A percentile compares a stretch with the other conserved stretches of the same genome.
Conservation (phyloP, 2,888 invertebrate genomes). For the Parnassius apollo region DNA sequence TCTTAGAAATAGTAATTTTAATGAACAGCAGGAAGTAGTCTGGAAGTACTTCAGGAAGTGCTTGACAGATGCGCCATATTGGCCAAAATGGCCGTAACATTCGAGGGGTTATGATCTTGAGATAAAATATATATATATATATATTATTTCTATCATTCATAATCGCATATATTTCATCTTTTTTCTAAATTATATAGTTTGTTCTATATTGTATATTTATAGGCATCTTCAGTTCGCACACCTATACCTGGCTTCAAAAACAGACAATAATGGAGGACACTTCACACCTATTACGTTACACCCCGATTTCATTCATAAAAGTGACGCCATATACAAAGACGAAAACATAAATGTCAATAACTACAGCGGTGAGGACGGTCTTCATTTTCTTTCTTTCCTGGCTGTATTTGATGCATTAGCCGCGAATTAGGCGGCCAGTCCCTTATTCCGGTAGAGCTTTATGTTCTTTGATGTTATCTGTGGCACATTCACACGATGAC, state of each 20-base stretch:
- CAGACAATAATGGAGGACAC: constrained; percentile 64
- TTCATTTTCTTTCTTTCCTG: constrained; percentile 51
- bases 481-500: constrained; percentile 64
- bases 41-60: too few relatives aligned
- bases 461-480: constrained; percentile 54
- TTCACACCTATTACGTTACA: constrained; percentile 78
- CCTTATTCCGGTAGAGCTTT: constrained; percentile 53
- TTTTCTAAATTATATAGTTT: neutral
- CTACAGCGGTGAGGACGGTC: constrained; percentile 49
- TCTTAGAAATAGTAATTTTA: too few relatives aligned
- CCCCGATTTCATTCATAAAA: constrained; percentile 65
- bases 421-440: constrained; percentile 72
- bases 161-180: neutral
- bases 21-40: too few relatives aligned
- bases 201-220: neutral
- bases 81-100: too few relatives aligned
- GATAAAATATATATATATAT: too few relatives aligned
- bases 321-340: constrained; percentile 76
- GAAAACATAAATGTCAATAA: constrained; percentile 73
- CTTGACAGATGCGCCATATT: too few relatives aligned
- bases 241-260: constrained; percentile 58
- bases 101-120: too few relatives aligned
- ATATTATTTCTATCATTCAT: neutral
- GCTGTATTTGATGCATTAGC: constrained; percentile 73
- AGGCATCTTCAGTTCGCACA: constrained; percentile 33